Base-by-base conservation (phyloP, 1,140 invertebrate species). In the Rhizoglyphus robini region DNA sequence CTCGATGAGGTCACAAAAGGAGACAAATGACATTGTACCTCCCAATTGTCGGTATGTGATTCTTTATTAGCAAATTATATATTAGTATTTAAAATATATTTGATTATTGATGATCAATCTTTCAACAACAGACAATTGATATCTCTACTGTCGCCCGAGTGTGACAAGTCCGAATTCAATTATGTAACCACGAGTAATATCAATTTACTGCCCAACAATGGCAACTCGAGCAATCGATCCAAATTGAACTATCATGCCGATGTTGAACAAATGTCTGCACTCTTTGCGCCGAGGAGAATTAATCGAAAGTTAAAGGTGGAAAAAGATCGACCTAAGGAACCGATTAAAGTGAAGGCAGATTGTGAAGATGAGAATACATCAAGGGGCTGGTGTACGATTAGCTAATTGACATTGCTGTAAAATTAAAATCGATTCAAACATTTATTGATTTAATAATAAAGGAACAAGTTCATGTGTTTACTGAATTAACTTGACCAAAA, bases 241-340 rank as follows among this genome's bases (percentile, higher is more conserved):
- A 46, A 20, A 11, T 2, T 3, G 32, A 20, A 38, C 15, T 1
- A 27, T 11, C 15, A 60, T n/a, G 4, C 58, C 15, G 58, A 60
- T 34, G 58, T 29, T 1, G 15, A 60, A 3, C 4, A 30, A 46
- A 32, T 60, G 58, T 60, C 58, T 1, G 58, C 27, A 34, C 29
- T 60, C 3, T 60, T 60, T 60, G 58, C 58, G 29, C 58, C 58
- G 23, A 60, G 58, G 18, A 41, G 36, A 41, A 41, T 41, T 8
- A 41, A 41, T 41, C 18, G 8, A 18, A 41, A 41, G 18, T 8
- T 41, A 41, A 11, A 11, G 36, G 36, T 11, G 18, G 36, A 41
- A 18, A 41, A 41, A 41, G n/a, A n/a, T n/a, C n/a, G n/a, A n/a
- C n/a, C n/a, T n/a, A n/a, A n/a, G n/a, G n/a, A n/a, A n/a, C n/a